Evolutionary conservation across 2,113 vertebrate genomes (phyloP).

Genomic region (Caloenas nicobarica): DNA sequence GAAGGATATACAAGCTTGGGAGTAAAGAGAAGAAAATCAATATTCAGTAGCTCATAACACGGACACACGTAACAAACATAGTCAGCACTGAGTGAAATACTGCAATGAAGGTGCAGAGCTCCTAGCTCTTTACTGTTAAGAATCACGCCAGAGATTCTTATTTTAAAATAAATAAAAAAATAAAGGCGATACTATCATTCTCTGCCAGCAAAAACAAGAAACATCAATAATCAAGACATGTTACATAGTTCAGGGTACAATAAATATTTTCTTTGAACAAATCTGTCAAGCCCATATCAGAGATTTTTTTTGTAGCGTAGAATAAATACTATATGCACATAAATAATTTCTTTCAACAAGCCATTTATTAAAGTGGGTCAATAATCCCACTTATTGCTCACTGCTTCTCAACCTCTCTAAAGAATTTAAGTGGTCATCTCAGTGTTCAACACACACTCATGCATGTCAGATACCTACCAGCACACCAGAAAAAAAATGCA

Average conservation of each 20-base stretch:
- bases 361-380: slow-evolving; percentile 26
- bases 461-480: background rate
- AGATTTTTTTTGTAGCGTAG: background rate
- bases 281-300: background rate
- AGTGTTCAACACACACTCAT: background rate
- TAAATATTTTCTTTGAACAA: slow-evolving; percentile 23
- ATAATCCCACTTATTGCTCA: background rate
- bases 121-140: background rate
- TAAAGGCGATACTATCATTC: background rate
- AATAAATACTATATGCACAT: background rate
- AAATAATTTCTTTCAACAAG: background rate
- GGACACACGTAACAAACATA: background rate
- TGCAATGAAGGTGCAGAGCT: background rate
- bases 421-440: background rate
- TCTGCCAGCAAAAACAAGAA: background rate
- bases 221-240: slow-evolving; percentile 7
- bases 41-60: background rate
- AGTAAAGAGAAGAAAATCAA: background rate
- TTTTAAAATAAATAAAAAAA: background rate
- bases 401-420: background rate
- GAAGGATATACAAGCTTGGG: background rate
- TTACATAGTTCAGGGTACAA: background rate
- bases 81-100: background rate
- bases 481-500: background rate
- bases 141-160: background rate